Evolutionary conservation across 2,113 vertebrate species (phyloP), one percentile per base, ranked within the genome.

Genomic region (Onychorhynchus coronatus): DNA sequence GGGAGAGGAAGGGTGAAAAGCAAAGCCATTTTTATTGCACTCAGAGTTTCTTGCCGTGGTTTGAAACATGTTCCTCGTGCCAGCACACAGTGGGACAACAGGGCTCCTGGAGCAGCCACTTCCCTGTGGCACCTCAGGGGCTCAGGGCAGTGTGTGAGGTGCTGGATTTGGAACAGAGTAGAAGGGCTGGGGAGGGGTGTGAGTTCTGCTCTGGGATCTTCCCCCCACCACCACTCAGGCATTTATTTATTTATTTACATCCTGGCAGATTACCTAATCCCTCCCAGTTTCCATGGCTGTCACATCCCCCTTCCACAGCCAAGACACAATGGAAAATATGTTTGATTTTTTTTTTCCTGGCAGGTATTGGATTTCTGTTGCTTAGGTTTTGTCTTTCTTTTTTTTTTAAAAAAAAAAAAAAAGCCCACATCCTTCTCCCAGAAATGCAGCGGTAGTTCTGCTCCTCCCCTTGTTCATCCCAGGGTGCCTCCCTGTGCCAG

Each of bases 241-340:
- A 41, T 68, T 85, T 68, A 61, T 82, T 74, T 88, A 50, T 89
- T 78, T 73, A 84, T 80, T 87, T 63, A 46, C 65, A 72, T 55
- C 67, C 63, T 18, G 1, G 80, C 61, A 30, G 31, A 58, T 58
- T 91, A 82, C 63, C 84, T 81, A 94, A 93, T 89, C 74, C 84
- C 46, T 80, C 79, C 89, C 72, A 62, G 91, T 95, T 95, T 96
- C 96, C 92, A 74, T 94, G 87, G 89, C 91, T 95, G 96, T 95
- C 96, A 93, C 87, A 94, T 66, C 42, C 81, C 66, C 62, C 56
- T 96, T 78, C 82, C 58, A 73, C 82, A 80, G 91, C 96, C 92
- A 96, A 96, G 86, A 91, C 50, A 85, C 1, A 8, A 77, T 0
- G 79, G 96, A 97, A 96, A 97, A 95, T 91, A 92, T 55, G 61